Conservation (phyloP, 2,888 invertebrate genomes). For the Lithophane leautieri region DNA sequence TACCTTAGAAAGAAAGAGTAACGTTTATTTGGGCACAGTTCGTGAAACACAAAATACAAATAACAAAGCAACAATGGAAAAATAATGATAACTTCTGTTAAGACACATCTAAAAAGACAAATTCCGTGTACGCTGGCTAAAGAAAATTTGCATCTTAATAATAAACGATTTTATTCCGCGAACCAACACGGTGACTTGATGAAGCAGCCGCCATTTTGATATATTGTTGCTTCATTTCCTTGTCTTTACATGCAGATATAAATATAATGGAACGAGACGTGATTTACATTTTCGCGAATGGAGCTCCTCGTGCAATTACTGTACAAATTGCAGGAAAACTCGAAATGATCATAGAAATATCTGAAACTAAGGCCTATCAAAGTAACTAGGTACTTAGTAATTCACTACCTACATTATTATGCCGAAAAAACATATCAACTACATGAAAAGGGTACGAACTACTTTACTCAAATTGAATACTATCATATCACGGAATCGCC, state of each 20-base stretch:
- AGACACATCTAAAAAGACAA: not conserved
- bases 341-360: not conserved
- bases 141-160: slow-evolving; percentile 37
- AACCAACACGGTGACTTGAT: slow-evolving; percentile 22
- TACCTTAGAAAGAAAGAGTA: too few species aligned
- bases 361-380: not conserved
- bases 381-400: not conserved
- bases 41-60: too few species aligned
- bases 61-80: too few species aligned
- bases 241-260: not conserved
- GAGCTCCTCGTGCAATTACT: not conserved
- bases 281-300: slow-evolving; percentile 9
- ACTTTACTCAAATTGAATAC: slow-evolving; percentile 28
- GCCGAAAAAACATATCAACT: not conserved
- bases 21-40: too few species aligned
- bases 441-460: slow-evolving; percentile 1
- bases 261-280: not conserved
- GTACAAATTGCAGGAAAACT: not conserved
- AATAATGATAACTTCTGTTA: not conserved
- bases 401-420: not conserved
- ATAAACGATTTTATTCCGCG: slow-evolving; percentile 5
- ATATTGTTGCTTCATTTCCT: slow-evolving; percentile 30
- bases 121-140: not conserved
- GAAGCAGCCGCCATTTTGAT: slow-evolving; percentile 32
- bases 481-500: slow-evolving; percentile 16